Base-by-base conservation (phyloP, 2,113 vertebrate species). In the Scophthalmus maximus region DNA sequence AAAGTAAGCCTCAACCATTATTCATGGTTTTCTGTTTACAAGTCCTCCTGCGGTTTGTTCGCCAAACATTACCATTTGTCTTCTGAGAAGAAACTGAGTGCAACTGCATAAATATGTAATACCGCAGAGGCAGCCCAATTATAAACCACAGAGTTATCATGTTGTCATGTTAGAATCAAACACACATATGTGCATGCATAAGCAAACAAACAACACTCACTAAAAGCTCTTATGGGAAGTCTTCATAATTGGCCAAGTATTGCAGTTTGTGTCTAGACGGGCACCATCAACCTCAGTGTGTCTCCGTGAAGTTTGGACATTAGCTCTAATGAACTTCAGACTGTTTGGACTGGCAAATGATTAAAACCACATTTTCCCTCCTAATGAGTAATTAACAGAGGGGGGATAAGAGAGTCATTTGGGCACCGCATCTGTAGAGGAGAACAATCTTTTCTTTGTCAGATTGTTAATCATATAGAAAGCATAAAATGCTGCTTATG, bases 311-410 rank as follows among this genome's bases (percentile, higher is more conserved):
- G 79, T 75, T 76, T 73, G 71, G 87, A 83, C 82, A 81, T 87
- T 74, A 74, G 81, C 70, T 62, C 38, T 86, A 89, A 91, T 88
- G 85, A 88, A 87, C 69, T 84, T 90, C 64, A 83, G 50, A 71
- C 62, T 69, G 73, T 78, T 79, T 87, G 58, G 55, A 76, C 73
- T 11, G 7, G 29, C 61, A 56, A 51, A 79, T 29, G 63, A 89
- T 90, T 90, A 89, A 87, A 90, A 86, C 77, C 61, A 78, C 61
- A 81, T 87, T 81, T 82, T 83, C 57, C 58, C 52, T 84, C 70
- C 78, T 90, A 86, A 89, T 84, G 74, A 87, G 77, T 89, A 84
- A 91, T 90, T 90, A 92, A 84, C 60, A 77, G 47, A 65, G 60
- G 40, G 4, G 30, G 75, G 79, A 83, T 74, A 81, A 79, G 23